Percentiles rank a stretch among this genome's conserved stretches.
Conservation (phyloP, 2,113 vertebrate species). For the Ciconia maguari region DNA sequence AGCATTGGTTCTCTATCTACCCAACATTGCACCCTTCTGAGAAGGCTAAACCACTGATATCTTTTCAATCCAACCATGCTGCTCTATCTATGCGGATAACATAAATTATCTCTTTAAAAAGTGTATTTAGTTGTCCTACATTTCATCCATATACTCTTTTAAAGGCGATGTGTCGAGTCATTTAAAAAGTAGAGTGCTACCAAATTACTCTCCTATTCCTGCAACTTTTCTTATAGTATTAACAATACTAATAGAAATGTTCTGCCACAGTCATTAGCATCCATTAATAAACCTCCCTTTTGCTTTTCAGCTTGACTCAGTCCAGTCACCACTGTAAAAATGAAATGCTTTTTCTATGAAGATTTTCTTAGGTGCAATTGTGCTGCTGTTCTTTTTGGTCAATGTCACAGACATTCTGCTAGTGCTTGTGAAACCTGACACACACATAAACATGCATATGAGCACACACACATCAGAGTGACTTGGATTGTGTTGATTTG, state of each 20-base stretch:
- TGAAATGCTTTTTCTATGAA: background rate
- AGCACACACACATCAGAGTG: background rate
- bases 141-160: background rate
- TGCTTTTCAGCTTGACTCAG: background rate
- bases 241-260: background rate
- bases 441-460: fast-evolving
- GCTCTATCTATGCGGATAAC: background rate
- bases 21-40: background rate
- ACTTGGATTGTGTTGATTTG: background rate
- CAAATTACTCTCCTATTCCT: background rate
- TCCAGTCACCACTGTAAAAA: background rate
- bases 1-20: background rate
- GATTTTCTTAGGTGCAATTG: background rate
- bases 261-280: background rate
- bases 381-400: background rate
- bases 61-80: background rate
- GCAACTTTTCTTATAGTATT: background rate
- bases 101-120: background rate
- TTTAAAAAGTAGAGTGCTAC: background rate
- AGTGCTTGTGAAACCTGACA: background rate
- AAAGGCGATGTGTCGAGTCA: background rate
- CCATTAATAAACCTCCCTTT: background rate
- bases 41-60: background rate
- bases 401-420: background rate
- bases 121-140: background rate